Conservation (phyloP, 2,888 invertebrate species). For the Dasypogon diadema region DNA sequence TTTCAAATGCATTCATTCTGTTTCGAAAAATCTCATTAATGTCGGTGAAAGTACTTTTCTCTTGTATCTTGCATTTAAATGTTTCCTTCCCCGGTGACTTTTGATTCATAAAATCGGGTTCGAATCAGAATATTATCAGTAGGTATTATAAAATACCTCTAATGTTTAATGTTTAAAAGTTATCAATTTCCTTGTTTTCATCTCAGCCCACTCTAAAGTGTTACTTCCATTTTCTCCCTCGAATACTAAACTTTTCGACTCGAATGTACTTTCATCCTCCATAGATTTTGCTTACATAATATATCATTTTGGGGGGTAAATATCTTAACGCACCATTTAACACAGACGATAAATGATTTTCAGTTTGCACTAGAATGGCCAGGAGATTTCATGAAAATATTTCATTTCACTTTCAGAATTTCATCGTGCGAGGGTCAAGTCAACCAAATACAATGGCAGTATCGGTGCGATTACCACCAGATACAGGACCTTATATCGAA, state of each 20-base stretch:
- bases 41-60: too few relatives aligned
- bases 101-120: too few relatives aligned
- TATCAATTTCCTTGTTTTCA: too few relatives aligned
- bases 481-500: conserved; percentile 92
- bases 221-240: conserved; percentile 5
- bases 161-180: too few relatives aligned
- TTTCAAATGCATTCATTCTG: too few relatives aligned
- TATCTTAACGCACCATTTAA: conserved; percentile 55
- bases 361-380: background rate
- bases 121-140: too few relatives aligned
- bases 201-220: too few relatives aligned
- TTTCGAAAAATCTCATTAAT: too few relatives aligned
- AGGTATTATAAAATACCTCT: too few relatives aligned
- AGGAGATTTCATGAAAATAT: too few relatives aligned
- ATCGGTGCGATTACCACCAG: conserved; percentile 88
- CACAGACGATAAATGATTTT: conserved; percentile 44
- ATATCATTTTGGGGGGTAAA: conserved; percentile 48
- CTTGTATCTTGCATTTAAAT: too few relatives aligned
- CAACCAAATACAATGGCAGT: conserved; percentile 95
- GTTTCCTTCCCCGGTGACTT: too few relatives aligned
- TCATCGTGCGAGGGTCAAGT: conserved; percentile 94
- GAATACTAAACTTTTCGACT: conserved; percentile 11
- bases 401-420: conserved; percentile 83
- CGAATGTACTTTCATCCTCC: conserved; percentile 28
- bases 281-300: conserved; percentile 33